Evolutionary conservation across 2,113 vertebrate species (phyloP).

Genomic region (Naja naja): DNA sequence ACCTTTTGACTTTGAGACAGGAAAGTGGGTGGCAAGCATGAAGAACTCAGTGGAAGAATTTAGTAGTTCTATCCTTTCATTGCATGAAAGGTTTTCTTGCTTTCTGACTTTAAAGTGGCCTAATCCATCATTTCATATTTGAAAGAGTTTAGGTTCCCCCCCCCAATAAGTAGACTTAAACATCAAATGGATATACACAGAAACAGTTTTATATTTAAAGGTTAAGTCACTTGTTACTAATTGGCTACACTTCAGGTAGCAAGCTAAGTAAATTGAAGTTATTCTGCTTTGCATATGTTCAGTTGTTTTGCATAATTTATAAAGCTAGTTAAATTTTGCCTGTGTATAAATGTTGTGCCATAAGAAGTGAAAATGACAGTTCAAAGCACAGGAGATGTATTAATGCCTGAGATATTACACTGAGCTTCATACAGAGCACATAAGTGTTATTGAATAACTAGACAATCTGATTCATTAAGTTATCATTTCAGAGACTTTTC

Average conservation of each 20-base stretch:
- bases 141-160: not conserved
- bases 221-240: not conserved
- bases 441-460: not conserved
- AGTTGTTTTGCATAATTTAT: not conserved
- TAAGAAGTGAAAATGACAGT: not conserved
- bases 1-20: not conserved
- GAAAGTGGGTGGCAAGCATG: not conserved
- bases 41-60: not conserved
- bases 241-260: not conserved
- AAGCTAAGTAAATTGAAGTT: not conserved
- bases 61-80: not conserved
- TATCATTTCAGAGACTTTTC: not conserved
- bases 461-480: not conserved
- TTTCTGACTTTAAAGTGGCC: slow-evolving; percentile 4
- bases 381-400: not conserved
- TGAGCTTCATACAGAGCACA: not conserved
- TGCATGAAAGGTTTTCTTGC: not conserved
- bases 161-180: not conserved
- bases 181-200: not conserved
- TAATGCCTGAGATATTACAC: not conserved
- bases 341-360: not conserved
- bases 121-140: not conserved
- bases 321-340: not conserved
- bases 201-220: not conserved
- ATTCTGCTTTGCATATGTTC: not conserved